phyloP scores from a whole-genome alignment of 1,140 invertebrate genomes.

The Acromyrmex echinatior region DNA sequence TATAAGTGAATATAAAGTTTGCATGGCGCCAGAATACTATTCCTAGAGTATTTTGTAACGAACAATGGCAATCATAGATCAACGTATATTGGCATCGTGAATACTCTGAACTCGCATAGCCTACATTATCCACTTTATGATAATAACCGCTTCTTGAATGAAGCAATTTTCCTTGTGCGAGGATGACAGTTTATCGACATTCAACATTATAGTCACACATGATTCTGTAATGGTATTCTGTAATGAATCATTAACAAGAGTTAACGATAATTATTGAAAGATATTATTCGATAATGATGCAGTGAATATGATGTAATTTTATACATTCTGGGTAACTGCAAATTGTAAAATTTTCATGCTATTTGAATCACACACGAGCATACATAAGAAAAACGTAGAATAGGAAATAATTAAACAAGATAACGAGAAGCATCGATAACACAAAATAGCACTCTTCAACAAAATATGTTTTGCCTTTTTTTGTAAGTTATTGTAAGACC shows the following conservation, averaged over 20 bases:
- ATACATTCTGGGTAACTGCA: background rate
- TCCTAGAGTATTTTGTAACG: background rate
- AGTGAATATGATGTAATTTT: conserved; percentile 13
- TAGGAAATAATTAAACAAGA: background rate
- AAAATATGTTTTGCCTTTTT: background rate
- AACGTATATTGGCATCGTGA: conserved; percentile 9
- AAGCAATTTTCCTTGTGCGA: conserved; percentile 34
- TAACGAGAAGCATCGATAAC: background rate
- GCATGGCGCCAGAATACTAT: background rate
- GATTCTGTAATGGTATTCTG: conserved; percentile 18
- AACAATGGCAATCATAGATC: background rate
- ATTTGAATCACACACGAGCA: background rate
- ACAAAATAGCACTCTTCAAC: background rate
- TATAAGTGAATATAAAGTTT: conserved; percentile 1
- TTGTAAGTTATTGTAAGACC: background rate
- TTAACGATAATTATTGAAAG: conserved; percentile 10
- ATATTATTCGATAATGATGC: conserved; percentile 4
- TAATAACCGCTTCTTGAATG: conserved; percentile 22
- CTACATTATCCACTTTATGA: conserved; percentile 15
- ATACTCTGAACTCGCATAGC: background rate
- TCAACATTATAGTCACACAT: conserved; percentile 23
- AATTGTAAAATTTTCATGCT: background rate
- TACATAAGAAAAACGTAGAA: background rate
- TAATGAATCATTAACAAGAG: conserved; percentile 22
- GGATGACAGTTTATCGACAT: conserved; percentile 39